A percentile compares a stretch with the other conserved stretches of the same genome.
These are phyloP conservation scores for Chelonoidis abingdonii DNA, from an alignment of 2,113 vertebrate species.

Conservation along the genomic window DNA sequence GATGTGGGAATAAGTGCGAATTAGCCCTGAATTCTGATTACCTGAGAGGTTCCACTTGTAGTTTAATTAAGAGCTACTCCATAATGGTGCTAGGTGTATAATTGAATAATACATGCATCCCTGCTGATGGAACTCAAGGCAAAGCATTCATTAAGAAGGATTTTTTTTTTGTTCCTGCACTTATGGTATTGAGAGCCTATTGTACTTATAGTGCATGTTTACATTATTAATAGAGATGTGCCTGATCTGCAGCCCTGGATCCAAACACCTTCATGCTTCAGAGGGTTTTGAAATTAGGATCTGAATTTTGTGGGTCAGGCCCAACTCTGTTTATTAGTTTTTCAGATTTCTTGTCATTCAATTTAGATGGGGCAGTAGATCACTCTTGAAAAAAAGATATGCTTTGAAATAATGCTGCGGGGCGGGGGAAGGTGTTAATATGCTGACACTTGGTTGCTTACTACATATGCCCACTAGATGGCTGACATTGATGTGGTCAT, in stretches of 20 bases:
- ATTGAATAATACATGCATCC: conserved; percentile 71
- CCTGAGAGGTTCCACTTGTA: conserved; percentile 76
- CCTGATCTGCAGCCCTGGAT: neutral
- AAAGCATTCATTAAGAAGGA: conserved; percentile 28
- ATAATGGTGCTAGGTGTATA: conserved; percentile 64
- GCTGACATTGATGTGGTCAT: conserved; percentile 55
- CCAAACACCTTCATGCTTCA: conserved; percentile 3
- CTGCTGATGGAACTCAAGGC: conserved; percentile 67
- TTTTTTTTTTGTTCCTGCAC: neutral
- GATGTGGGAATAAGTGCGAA: conserved; percentile 73
- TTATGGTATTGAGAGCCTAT: conserved; percentile 50
- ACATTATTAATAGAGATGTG: conserved; percentile 26
- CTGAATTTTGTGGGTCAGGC: neutral
- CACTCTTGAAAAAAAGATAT: neutral
- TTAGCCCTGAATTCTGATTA: conserved; percentile 78
- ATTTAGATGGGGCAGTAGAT: conserved; percentile 18
- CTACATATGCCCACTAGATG: conserved; percentile 55
- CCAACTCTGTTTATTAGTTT: neutral
- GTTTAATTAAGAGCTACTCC: conserved; percentile 76
- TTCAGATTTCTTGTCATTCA: neutral
- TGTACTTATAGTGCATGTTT: conserved; percentile 54
- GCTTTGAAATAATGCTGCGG: neutral
- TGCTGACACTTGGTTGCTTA: conserved; percentile 8
- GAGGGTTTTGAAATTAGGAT: neutral
- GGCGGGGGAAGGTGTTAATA: neutral